A percentile compares a stretch with the other conserved stretches of the same genome.
Evolutionary conservation across 1,140 invertebrate genomes (phyloP).

Genomic region (Rhagoletis pomonella): DNA sequence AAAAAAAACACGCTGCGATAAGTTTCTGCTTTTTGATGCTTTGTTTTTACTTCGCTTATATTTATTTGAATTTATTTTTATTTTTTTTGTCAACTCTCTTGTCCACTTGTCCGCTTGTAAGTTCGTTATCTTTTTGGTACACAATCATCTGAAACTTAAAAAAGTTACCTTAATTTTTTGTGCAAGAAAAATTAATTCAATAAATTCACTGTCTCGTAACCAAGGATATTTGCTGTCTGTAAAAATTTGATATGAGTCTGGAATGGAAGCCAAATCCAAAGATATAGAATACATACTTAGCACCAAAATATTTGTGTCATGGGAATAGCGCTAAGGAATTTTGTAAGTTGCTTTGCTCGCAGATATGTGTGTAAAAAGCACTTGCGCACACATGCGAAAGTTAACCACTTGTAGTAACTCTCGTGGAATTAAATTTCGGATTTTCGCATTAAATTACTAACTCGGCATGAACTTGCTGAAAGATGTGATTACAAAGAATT

Average conservation of each 20-base stretch:
- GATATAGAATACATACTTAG: neutral
- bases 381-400: neutral
- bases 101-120: neutral
- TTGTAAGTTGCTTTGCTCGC: neutral
- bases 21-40: neutral
- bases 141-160: neutral
- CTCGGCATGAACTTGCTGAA: neutral
- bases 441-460: slow-evolving; percentile 12
- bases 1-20: neutral
- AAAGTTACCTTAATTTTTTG: neutral
- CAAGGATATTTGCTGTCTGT: slow-evolving; percentile 16
- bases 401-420: neutral
- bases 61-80: neutral
- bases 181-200: slow-evolving; percentile 38
- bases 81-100: neutral
- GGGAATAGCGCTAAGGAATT: neutral
- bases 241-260: neutral
- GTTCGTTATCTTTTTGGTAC: neutral
- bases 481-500: neutral
- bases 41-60: no score
- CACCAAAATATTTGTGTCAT: neutral
- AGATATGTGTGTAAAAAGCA: neutral
- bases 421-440: slow-evolving; percentile 23
- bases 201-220: slow-evolving; percentile 20
- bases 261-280: neutral